Conservation (phyloP, 2,113 vertebrate genomes). For the Camelus dromedarius region DNA sequence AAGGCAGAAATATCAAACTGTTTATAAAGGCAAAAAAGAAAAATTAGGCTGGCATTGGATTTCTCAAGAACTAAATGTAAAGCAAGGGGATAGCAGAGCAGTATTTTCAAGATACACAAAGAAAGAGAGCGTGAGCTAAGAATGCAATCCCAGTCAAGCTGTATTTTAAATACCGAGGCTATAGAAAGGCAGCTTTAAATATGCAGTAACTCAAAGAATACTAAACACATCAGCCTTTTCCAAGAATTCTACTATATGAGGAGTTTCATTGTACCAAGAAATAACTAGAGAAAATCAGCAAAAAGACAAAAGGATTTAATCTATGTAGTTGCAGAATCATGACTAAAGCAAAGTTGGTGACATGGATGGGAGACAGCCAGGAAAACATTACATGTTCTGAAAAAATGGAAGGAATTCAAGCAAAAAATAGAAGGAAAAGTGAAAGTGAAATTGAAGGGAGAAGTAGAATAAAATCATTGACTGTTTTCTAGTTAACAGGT, state of each 20-base stretch:
- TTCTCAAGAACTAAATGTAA: background rate
- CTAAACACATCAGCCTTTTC: background rate
- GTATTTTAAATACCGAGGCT: background rate
- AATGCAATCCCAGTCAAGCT: background rate
- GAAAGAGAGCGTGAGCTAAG: background rate
- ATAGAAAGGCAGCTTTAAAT: background rate
- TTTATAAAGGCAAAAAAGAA: background rate
- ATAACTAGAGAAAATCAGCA: background rate
- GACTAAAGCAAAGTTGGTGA: background rate
- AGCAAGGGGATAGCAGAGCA: background rate
- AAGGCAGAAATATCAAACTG: background rate
- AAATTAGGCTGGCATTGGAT: background rate
- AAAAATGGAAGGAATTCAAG: background rate
- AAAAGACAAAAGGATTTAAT: background rate
- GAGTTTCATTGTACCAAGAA: background rate
- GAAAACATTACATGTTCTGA: background rate
- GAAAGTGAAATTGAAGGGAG: too few species aligned
- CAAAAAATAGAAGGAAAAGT: background rate
- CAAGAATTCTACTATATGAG: background rate
- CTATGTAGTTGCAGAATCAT: background rate
- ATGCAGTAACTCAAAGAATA: background rate
- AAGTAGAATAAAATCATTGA: background rate
- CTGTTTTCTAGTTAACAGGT: background rate
- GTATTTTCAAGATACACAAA: background rate
- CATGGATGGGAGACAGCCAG: background rate